Conservation (phyloP, 35 echinoderm and acorn worm genomes). For the Diadema setosum region DNA sequence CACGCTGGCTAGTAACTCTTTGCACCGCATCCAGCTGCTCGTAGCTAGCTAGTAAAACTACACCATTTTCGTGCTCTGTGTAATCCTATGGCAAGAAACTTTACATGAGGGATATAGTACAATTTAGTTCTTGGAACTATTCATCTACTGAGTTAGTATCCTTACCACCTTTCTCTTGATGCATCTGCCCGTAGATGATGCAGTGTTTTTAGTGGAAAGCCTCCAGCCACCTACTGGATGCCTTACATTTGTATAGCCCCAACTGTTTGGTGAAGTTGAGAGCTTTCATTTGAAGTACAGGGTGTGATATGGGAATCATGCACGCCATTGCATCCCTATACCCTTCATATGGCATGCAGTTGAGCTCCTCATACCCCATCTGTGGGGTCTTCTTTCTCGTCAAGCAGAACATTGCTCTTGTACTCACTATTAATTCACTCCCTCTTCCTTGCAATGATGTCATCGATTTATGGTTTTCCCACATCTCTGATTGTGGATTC, state of each 20-base stretch:
- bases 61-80: too few species aligned
- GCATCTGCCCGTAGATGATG: not conserved
- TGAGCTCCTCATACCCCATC: not conserved
- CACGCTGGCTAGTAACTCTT: too few species aligned
- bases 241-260: not conserved
- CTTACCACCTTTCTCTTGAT: not conserved
- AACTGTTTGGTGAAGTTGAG: not conserved
- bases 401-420: not conserved
- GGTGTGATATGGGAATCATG: not conserved
- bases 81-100: too few species aligned
- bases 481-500: not conserved
- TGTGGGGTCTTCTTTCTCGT: not conserved
- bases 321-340: not conserved
- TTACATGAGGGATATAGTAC: too few species aligned
- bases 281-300: not conserved
- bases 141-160: not conserved
- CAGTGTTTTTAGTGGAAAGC: not conserved
- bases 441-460: not conserved
- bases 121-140: not conserved
- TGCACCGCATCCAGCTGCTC: too few species aligned
- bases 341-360: not conserved
- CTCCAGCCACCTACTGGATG: conserved; percentile 7
- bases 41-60: too few species aligned
- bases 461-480: not conserved
- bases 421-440: not conserved